Evolutionary conservation across 2,113 vertebrate genomes (phyloP).

Genomic region (Bombycilla garrulus): DNA sequence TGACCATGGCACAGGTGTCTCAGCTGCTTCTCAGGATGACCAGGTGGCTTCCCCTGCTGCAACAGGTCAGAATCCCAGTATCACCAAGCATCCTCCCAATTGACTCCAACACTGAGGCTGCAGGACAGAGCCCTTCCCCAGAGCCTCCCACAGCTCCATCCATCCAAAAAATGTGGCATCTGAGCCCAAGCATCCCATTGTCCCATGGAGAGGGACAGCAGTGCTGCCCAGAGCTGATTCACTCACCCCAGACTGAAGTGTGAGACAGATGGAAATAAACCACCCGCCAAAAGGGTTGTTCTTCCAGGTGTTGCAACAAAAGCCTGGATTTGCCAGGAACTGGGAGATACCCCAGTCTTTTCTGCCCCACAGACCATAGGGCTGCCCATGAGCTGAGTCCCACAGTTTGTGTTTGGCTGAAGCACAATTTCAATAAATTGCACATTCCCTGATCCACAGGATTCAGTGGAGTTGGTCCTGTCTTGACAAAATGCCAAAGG

Average conservation of each 20-base stretch:
- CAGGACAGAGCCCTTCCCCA: background rate
- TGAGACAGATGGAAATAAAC: fast-evolving
- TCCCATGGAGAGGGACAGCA: background rate
- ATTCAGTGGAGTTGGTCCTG: background rate
- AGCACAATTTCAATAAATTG: background rate
- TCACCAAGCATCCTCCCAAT: background rate
- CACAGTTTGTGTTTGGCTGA: background rate
- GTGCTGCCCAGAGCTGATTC: background rate
- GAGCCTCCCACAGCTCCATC: background rate
- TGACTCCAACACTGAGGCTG: background rate
- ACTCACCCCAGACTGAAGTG: background rate
- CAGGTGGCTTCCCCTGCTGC: background rate
- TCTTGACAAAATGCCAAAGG: background rate
- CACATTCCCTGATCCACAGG: background rate
- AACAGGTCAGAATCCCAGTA: background rate
- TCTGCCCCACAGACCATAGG: background rate
- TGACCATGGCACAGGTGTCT: background rate
- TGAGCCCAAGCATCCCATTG: background rate
- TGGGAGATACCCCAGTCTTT: background rate
- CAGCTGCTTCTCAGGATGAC: background rate
- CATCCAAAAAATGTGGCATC: background rate
- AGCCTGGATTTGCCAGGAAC: background rate
- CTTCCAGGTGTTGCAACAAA: background rate
- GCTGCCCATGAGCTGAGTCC: background rate
- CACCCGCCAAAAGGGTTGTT: background rate